Evolutionary conservation across 1,140 invertebrate species (phyloP).

Genomic region (Drosophila willistoni): DNA sequence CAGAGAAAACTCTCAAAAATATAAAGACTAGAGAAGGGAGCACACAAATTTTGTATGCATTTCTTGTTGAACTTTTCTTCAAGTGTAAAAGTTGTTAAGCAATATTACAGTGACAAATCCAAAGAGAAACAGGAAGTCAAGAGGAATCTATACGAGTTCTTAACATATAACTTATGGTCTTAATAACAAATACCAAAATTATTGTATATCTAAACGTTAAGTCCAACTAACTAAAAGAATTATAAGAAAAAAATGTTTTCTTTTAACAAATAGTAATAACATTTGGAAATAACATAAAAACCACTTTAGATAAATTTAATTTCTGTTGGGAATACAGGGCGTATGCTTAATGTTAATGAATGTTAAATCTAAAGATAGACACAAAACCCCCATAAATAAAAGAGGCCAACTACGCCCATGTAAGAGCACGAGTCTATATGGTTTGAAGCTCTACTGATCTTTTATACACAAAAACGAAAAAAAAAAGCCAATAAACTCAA

Average conservation of each 20-base stretch:
- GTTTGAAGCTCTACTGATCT: background rate
- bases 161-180: no score
- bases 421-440: background rate
- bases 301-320: no score
- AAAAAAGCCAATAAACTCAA: constrained; percentile 19
- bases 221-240: no score
- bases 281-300: no score
- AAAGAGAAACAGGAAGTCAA: background rate
- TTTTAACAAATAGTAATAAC: no score
- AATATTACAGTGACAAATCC: constrained; percentile 4
- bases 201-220: no score
- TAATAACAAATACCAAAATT: background rate
- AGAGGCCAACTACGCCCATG: background rate
- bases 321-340: no score
- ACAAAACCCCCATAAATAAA: no score
- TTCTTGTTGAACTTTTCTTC: background rate
- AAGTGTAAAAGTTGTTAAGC: background rate
- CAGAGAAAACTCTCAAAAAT: background rate
- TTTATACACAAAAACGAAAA: background rate
- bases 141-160: background rate
- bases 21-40: background rate
- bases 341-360: no score
- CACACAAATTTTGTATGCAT: no score
- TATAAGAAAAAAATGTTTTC: no score
- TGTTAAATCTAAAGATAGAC: no score